These are phyloP conservation scores for Anaspis maculata DNA, from an alignment of 2,888 invertebrate species.

Conservation along the genomic window DNA sequence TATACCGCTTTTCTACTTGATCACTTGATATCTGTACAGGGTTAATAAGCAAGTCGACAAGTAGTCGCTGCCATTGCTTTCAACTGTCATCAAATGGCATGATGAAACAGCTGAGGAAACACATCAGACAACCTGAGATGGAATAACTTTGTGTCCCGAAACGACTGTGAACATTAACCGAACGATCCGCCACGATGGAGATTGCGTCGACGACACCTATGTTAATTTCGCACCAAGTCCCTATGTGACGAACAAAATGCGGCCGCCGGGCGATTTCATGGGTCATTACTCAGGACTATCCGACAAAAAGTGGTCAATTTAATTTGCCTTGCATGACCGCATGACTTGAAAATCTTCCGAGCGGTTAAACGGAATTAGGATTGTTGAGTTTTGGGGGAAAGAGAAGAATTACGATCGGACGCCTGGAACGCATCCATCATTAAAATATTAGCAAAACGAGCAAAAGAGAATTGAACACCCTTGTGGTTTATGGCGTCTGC, in stretches of 20 bases:
- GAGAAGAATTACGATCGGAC: conserved; percentile 10
- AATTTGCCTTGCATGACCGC: conserved; percentile 20
- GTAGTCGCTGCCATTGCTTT: too few species aligned
- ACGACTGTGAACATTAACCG: too few species aligned
- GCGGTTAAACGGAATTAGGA: conserved; percentile 13
- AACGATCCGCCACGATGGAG: too few species aligned
- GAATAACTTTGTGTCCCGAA: too few species aligned
- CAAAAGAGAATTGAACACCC: conserved; percentile 7
- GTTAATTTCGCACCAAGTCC: conserved; percentile 9
- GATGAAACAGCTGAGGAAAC: too few species aligned
- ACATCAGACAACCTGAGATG: too few species aligned
- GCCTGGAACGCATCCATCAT: conserved; percentile 8
- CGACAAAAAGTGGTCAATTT: conserved; percentile 22
- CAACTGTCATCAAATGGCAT: too few species aligned
- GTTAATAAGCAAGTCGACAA: too few species aligned
- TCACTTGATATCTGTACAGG: too few species aligned
- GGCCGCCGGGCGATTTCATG: conserved; percentile 16
- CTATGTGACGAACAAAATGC: conserved; percentile 11
- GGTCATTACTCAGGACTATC: conserved; percentile 18
- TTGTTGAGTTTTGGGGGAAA: conserved; percentile 11
- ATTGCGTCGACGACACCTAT: conserved; percentile 9
- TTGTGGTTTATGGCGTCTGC: too few species aligned
- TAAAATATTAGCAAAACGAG: conserved; percentile 8
- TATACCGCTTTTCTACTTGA: too few species aligned
- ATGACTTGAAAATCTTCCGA: conserved; percentile 19